Percentiles rank a stretch among this genome's conserved stretches.
These are phyloP conservation scores for Anagrus nilaparvatae DNA, from an alignment of 1,140 invertebrate genomes.

Conservation along the genomic window DNA sequence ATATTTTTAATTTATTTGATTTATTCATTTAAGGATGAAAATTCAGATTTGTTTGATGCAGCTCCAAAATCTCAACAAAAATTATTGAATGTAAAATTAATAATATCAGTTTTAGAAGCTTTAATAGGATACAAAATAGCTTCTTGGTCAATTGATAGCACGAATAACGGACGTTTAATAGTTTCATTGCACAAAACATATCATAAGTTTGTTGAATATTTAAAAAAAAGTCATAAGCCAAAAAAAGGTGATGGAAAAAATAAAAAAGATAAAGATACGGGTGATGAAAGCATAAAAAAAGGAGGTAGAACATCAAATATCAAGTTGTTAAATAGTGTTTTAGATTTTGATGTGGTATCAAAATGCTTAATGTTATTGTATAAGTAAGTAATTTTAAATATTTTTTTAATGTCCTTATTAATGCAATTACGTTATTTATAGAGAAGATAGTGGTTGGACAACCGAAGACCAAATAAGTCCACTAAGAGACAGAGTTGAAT, in stretches of 20 bases:
- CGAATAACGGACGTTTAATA: conserved; percentile 27
- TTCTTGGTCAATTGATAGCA: conserved; percentile 35
- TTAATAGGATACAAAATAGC: conserved; percentile 41
- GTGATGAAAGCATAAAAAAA: conserved; percentile 30
- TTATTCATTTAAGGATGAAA: conserved; percentile 36
- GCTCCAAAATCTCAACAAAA: conserved; percentile 41
- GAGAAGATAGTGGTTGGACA: conserved; percentile 37
- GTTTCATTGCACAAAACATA: conserved; percentile 40
- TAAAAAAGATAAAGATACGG: conserved; percentile 33
- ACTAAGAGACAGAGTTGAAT: conserved; percentile 35
- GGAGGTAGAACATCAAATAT: conserved; percentile 17
- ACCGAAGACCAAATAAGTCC: conserved; percentile 27
- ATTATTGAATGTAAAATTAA: conserved; percentile 37
- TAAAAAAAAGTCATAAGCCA: conserved; percentile 30
- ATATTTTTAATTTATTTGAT: conserved; percentile 1
- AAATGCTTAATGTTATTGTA: conserved; percentile 40
- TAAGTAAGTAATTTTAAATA: conserved; percentile 28
- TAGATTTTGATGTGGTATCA: conserved; percentile 34
- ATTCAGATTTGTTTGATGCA: conserved; percentile 35
- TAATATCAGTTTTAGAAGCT: conserved; percentile 40
- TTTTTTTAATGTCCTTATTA: conserved; percentile 17
- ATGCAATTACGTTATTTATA: background rate
- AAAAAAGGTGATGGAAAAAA: conserved; percentile 35
- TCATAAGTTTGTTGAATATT: conserved; percentile 33
- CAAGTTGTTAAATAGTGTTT: conserved; percentile 37